Percentiles rank a stretch among this genome's conserved stretches.
phyloP scores from a whole-genome alignment of 2,113 vertebrate genomes.

The Hipposideros armiger region DNA sequence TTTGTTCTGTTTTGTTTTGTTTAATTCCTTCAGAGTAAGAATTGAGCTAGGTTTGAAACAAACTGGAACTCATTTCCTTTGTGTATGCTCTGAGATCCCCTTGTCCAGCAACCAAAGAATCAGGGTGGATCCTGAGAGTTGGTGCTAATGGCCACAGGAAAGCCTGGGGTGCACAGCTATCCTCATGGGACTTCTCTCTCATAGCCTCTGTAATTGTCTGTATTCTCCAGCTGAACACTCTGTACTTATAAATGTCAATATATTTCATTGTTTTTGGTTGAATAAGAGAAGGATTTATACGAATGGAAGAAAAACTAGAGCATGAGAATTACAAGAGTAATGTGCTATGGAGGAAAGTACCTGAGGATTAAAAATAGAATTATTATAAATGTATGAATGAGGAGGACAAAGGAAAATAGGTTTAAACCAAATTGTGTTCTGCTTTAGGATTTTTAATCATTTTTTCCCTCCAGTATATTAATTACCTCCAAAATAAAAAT shows the following conservation, averaged over 20 bases:
- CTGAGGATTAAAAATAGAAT: slow-evolving; percentile 44
- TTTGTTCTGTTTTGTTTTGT: too few species aligned
- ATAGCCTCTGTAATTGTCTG: neutral
- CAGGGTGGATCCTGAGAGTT: neutral
- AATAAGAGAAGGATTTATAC: slow-evolving; percentile 29
- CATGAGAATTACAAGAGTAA: slow-evolving; percentile 23
- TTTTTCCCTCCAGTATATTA: neutral
- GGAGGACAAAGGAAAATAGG: slow-evolving; percentile 44
- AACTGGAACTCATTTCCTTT: neutral
- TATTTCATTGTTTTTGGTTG: neutral
- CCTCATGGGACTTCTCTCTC: neutral
- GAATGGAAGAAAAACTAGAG: slow-evolving; percentile 34
- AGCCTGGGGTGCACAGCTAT: too few species aligned
- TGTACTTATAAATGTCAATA: neutral
- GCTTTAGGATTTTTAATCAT: neutral
- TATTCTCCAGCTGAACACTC: neutral
- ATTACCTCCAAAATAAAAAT: slow-evolving; percentile 56
- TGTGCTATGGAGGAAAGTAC: neutral
- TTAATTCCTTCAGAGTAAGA: neutral
- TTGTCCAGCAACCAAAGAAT: neutral
- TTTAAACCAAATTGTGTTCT: neutral
- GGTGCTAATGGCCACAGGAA: neutral
- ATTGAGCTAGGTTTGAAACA: neutral
- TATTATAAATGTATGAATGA: slow-evolving; percentile 36
- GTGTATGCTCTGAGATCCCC: neutral